Conservation (phyloP, 2,113 vertebrate species). For the Sardina pilchardus region DNA sequence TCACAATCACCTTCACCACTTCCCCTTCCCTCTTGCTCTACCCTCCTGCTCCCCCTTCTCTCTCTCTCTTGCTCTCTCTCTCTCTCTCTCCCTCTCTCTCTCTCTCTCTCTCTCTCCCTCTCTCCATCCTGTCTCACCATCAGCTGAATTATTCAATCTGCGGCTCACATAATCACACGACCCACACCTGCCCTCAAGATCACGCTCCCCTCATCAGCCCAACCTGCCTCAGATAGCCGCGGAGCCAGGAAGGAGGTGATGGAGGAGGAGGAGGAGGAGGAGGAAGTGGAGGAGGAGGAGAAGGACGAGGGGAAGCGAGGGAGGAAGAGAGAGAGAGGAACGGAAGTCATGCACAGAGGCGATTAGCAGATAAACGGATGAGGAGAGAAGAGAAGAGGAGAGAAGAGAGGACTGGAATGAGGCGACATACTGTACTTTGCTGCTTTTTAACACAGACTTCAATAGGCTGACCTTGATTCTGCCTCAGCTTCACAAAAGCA, state of each 20-base stretch:
- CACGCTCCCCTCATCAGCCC: neutral
- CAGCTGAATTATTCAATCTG: slow-evolving; percentile 19
- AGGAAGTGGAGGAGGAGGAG: neutral
- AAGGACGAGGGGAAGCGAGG: neutral
- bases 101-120: neutral
- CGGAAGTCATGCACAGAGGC: neutral
- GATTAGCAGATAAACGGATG: neutral
- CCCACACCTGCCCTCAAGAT: slow-evolving; percentile 14
- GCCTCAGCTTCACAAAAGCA: neutral
- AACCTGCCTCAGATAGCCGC: neutral
- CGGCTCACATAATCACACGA: slow-evolving; percentile 10
- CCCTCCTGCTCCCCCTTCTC: neutral
- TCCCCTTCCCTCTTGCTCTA: neutral
- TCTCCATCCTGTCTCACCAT: neutral
- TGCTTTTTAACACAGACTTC: neutral
- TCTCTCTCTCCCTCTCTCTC: neutral
- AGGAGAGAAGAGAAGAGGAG: neutral
- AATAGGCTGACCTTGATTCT: slow-evolving; percentile 17
- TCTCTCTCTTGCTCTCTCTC: neutral
- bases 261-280: neutral
- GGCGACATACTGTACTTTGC: neutral
- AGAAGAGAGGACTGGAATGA: neutral
- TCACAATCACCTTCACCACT: neutral
- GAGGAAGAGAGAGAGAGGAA: neutral
- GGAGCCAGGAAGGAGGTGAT: neutral